Percentiles rank a stretch among this genome's conserved stretches.
These are phyloP conservation scores for Microtus pennsylvanicus DNA, from an alignment of 2,113 vertebrate species.

Conservation along the genomic window DNA sequence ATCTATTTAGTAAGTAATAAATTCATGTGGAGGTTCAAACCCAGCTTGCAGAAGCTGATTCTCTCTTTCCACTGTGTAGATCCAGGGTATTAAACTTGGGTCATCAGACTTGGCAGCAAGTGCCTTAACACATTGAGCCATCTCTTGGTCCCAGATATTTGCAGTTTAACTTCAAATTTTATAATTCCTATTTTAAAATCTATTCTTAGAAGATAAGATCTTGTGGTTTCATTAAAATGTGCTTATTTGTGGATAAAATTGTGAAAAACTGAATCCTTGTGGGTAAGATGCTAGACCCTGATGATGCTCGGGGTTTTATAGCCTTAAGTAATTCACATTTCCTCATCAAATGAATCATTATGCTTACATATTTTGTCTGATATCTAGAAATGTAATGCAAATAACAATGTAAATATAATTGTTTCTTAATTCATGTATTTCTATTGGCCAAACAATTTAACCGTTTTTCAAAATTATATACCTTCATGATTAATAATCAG, in stretches of 20 bases:
- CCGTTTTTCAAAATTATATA: neutral
- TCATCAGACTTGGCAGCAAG: too few relatives aligned
- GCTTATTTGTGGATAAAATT: neutral
- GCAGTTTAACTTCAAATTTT: slow-evolving; percentile 5
- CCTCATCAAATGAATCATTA: neutral
- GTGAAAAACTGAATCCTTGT: neutral
- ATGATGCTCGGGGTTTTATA: neutral
- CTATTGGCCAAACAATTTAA: neutral
- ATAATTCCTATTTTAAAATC: neutral
- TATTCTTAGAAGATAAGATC: neutral
- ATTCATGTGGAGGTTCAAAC: neutral
- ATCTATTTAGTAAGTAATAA: neutral
- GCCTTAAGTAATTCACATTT: neutral
- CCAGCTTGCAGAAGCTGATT: neutral
- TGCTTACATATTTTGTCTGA: neutral
- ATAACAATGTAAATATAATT: neutral
- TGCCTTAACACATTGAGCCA: too few relatives aligned
- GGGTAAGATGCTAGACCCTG: neutral
- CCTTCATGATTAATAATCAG: neutral
- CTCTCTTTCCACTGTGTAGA: neutral
- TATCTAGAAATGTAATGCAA: neutral
- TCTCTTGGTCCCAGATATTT: neutral
- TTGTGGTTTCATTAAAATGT: neutral
- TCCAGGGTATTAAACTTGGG: neutral
- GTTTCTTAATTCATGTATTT: slow-evolving; percentile 15